These are phyloP conservation scores for Eutolmus rufibarbis DNA, from an alignment of 2,888 invertebrate genomes.

Conservation along the genomic window DNA sequence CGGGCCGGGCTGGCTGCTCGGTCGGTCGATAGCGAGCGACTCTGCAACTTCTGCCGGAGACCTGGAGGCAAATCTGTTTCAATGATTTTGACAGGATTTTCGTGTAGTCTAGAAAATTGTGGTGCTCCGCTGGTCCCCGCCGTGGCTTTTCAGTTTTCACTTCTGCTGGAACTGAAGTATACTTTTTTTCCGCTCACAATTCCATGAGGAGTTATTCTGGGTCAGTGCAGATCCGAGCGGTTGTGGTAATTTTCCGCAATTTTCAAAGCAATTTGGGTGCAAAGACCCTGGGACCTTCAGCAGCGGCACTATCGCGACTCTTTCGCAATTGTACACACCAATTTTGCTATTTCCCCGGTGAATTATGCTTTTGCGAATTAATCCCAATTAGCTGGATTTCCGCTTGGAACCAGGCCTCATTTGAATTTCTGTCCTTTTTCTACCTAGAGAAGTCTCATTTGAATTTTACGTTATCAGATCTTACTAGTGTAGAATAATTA, in stretches of 20 bases:
- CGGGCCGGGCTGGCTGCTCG: too few species aligned
- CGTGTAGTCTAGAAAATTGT: not conserved
- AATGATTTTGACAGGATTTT: not conserved
- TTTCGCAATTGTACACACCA: not conserved
- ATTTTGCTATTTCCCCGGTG: not conserved
- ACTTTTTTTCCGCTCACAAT: not conserved
- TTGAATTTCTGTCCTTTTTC: not conserved
- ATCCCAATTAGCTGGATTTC: not conserved
- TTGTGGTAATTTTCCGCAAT: not conserved
- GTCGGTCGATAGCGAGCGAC: not conserved
- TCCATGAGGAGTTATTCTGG: not conserved
- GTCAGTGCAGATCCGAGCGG: not conserved
- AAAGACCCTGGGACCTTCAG: not conserved
- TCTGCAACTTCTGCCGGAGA: not conserved
- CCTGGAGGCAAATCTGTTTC: not conserved
- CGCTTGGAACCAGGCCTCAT: not conserved
- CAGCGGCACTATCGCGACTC: not conserved
- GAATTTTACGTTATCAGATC: not conserved
- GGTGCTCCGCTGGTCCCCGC: not conserved
- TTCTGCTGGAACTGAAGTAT: not conserved
- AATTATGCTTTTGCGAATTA: not conserved
- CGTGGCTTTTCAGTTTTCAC: not conserved
- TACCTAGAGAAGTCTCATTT: not conserved
- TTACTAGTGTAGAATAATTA: too few species aligned
- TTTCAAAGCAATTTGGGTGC: not conserved